Base-by-base conservation (phyloP, 2,113 vertebrate species). In the Psilopogon haemacephalus region DNA sequence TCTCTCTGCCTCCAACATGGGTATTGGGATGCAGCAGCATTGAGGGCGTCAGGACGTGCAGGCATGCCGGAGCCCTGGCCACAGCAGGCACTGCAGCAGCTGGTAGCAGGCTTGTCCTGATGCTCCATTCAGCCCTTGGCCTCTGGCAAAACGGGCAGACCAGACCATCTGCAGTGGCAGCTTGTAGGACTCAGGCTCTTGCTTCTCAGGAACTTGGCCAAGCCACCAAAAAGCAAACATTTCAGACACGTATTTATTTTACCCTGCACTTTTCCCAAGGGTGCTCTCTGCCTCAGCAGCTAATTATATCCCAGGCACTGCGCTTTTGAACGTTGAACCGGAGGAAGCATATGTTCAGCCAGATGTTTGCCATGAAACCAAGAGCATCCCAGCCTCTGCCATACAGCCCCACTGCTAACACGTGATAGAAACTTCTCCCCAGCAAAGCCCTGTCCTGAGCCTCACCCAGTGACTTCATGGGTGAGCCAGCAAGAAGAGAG, bases 201-300 rank as follows among this genome's bases (percentile, higher is more conserved):
- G 74, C 75, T 93, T 76, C 93, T 60, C 75, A 76, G 89, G 84
- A 95, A 91, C 74, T 60, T 48, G 69, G 88, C 91, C 88, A 95
- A 96, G 64, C 91, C 91, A 89, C 89, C 89, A 86, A 93, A 93
- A 94, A 94, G 85, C 80, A 95, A 92, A 90, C 8, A 3, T 77
- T 95, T 95, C 19, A 95, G 91, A 64, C 55, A 58, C 9, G 83
- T 89, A 94, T 89, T 94, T 95, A 83, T 95, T 95, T 95, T 89
- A 89, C 87, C 72, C 91, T 91, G 68, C 83, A 67, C 87, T 94
- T 92, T 95, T 83, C 94, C 87, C 93, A 89, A 91, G 91, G 69
- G 91, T 68, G 69, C 65, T 94, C 72, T 86, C 82, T 89, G 91
- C 83, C 87, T 81, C 79, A 93, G 72, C 72, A 77, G 82, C 62